These are phyloP conservation scores for Hyphantria cunea DNA, from an alignment of 1,140 invertebrate species.

Conservation along the genomic window DNA sequence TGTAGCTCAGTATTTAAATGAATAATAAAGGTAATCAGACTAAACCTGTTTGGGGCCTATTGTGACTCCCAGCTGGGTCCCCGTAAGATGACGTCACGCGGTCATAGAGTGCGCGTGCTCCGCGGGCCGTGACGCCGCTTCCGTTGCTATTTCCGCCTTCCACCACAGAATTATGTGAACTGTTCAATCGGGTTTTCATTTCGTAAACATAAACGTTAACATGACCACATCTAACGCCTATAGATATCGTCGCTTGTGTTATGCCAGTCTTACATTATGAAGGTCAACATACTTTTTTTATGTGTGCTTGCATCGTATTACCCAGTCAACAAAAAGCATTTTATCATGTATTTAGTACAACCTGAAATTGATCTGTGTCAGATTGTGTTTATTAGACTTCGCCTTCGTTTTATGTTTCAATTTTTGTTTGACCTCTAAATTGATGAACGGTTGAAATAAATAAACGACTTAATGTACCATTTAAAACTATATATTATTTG, in stretches of 20 bases:
- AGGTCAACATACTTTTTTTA: slow-evolving; percentile 17
- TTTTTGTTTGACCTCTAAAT: no score
- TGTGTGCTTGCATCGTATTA: slow-evolving; percentile 13
- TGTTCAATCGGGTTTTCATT: slow-evolving; percentile 52
- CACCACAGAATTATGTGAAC: slow-evolving; percentile 58
- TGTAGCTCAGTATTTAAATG: slow-evolving; percentile 12
- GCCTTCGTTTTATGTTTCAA: not conserved
- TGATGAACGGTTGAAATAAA: no score
- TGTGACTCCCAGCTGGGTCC: slow-evolving; percentile 28
- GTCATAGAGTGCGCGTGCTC: slow-evolving; percentile 52
- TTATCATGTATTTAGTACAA: slow-evolving; percentile 15
- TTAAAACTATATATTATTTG: no score
- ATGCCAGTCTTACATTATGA: slow-evolving; percentile 21
- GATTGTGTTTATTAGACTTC: slow-evolving; percentile 15
- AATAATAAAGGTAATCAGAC: slow-evolving; percentile 17
- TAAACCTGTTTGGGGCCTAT: slow-evolving; percentile 27
- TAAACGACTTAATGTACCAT: no score
- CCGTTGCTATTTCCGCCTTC: slow-evolving; percentile 71
- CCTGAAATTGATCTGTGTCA: slow-evolving; percentile 22
- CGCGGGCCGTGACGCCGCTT: slow-evolving; percentile 68
- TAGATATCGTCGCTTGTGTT: slow-evolving; percentile 7
- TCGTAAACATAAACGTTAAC: slow-evolving; percentile 35
- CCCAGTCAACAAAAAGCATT: slow-evolving; percentile 2
- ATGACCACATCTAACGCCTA: not conserved
- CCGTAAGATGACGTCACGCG: slow-evolving; percentile 55